Conservation (phyloP, 1,140 invertebrate genomes). For the Brachionus calyciflorus region DNA sequence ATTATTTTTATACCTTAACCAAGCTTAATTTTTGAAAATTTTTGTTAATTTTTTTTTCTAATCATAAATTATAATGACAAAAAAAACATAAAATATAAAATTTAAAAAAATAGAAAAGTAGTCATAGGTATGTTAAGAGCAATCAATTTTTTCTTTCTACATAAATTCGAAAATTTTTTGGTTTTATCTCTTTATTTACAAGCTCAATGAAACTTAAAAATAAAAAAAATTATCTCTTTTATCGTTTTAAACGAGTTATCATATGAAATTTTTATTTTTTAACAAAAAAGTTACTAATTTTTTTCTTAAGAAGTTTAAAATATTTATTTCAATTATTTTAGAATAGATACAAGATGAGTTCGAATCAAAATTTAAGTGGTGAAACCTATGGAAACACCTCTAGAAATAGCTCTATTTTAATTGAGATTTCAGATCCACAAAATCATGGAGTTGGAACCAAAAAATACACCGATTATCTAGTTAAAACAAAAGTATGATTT, state of each 20-base stretch:
- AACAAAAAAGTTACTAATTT: too few species aligned
- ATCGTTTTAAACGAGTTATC: not conserved
- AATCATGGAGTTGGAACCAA: conserved; percentile 92
- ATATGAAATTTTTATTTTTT: too few species aligned
- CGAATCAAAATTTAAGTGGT: conserved; percentile 8
- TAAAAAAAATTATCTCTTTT: not conserved
- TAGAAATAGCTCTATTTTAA: conserved; percentile 85
- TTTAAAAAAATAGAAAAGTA: not conserved
- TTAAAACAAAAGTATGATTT: conserved; percentile 97
- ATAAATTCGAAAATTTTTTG: not conserved
- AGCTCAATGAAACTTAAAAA: too few species aligned
- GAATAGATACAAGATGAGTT: conserved; percentile 20
- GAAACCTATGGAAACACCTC: not conserved
- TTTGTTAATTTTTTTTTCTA: conserved; percentile 12
- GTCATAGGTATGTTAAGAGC: not conserved
- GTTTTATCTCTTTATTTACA: not conserved
- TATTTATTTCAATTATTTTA: too few species aligned
- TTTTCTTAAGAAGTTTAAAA: too few species aligned
- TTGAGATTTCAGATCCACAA: conserved; percentile 96
- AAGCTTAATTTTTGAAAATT: not conserved
- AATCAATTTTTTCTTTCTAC: not conserved
- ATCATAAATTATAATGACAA: conserved; percentile 38
- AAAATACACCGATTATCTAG: conserved; percentile 98
- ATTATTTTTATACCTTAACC: not conserved
- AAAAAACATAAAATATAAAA: not conserved